Base-by-base conservation (phyloP, 2,888 invertebrate species). In the Drosophila nr. medialis region DNA sequence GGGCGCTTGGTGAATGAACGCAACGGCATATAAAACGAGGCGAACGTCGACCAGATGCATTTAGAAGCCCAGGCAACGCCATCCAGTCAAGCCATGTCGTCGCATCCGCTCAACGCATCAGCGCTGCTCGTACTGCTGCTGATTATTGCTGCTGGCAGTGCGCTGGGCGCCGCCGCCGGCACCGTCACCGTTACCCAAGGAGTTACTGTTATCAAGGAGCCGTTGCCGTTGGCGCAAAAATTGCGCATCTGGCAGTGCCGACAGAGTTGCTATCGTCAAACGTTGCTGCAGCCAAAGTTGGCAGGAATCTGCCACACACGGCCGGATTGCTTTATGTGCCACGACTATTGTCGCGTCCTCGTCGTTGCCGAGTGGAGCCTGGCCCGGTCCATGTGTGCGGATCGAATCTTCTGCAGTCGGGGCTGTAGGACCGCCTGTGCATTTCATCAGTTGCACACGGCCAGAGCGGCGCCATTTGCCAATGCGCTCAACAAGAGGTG, bases 271-370 rank as follows among this genome's bases (percentile, higher is more conserved):
- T 85, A 85, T 13, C 74, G 50, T 1, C 75, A 75, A 15, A 68
- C 76, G 5, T 38, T 72, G 45, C 40, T 49, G 11, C 54, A 60
- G 29, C 32, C 65, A 10, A 54, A 65, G 3, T 29, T 77, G 1
- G 68, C 76, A 0, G n/a, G 60, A 2, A 49, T 75, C 15, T 89
- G 89, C 67, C 82, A 71, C n/a, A 45, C 61, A 6, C 71, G 72
- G 24, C 89, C 89, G 18, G 87, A 89, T 29, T 89, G 89, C 66
- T 89, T 69, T 58, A 89, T 89, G 89, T 89, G 90, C 75, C 87
- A 81, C 66, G 89, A 89, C 60, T 89, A 89, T 24, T 89, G 89
- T 55, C 89, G 82, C 8, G 84, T 85, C 11, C 75, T 89, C 27
- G 66, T 71, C 32, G 58, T 80, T 13, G 86, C 86, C 66, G 77